Evolutionary conservation across 2,888 invertebrate genomes (phyloP).

Genomic region (Nebria brevicollis): DNA sequence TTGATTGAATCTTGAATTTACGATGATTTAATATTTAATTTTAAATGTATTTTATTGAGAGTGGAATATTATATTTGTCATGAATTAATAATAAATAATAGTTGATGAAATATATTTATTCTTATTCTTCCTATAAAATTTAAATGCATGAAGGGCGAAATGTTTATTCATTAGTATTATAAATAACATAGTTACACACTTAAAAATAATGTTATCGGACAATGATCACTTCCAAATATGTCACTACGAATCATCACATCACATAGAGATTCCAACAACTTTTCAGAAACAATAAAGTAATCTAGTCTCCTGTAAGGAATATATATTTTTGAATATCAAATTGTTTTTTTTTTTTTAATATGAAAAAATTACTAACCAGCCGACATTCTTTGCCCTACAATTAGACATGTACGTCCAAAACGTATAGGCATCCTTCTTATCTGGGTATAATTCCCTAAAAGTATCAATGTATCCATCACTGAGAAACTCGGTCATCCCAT

Average conservation of each 20-base stretch:
- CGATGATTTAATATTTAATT: not conserved
- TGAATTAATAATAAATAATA: not conserved
- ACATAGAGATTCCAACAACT: conserved; percentile 79
- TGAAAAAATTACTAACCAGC: conserved; percentile 76
- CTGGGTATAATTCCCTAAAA: conserved; percentile 87
- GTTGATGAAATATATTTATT: not conserved
- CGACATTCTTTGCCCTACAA: conserved; percentile 88
- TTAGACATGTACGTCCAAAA: conserved; percentile 96
- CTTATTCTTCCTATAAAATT: not conserved
- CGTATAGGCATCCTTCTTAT: conserved; percentile 83
- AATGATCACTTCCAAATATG: conserved; percentile 95
- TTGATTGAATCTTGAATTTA: not conserved
- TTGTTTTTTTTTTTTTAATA: no score
- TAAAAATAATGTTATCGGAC: conserved; percentile 85
- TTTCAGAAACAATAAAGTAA: conserved; percentile 91
- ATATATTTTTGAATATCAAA: conserved; percentile 16
- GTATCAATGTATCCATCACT: conserved; percentile 87
- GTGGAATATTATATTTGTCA: conserved; percentile 1
- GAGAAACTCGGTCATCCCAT: conserved; percentile 87
- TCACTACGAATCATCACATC: conserved; percentile 84
- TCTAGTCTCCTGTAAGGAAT: conserved; percentile 85
- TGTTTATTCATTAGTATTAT: not conserved
- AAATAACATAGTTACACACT: conserved; percentile 62
- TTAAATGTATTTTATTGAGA: not conserved
- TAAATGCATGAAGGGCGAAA: not conserved